Percentiles rank a stretch among this genome's conserved stretches.
Evolutionary conservation across 2,888 invertebrate species (phyloP).

Genomic region (Escarpia spicata): DNA sequence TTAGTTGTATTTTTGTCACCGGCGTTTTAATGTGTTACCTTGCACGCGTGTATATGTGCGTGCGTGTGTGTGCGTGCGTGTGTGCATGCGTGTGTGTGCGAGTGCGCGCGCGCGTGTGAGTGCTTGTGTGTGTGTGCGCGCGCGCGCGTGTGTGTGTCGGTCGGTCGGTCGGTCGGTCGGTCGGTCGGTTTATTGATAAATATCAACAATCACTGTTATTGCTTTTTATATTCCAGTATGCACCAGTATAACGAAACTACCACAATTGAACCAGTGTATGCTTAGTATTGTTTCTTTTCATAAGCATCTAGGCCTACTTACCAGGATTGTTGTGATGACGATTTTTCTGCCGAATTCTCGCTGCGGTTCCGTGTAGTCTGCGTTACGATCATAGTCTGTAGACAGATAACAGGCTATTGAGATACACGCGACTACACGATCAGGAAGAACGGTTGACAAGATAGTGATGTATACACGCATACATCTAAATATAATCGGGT

Average conservation of each 20-base stretch:
- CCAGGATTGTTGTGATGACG: conserved; percentile 10
- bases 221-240: no score
- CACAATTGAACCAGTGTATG: background rate
- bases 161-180: no score
- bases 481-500: background rate
- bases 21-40: no score
- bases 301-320: background rate
- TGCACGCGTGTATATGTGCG: no score
- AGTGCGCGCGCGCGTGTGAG: no score
- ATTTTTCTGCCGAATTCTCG: background rate
- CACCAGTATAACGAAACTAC: background rate
- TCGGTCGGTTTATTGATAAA: no score
- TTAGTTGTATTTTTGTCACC: no score
- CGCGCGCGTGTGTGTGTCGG: no score
- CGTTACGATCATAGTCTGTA: background rate
- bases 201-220: no score
- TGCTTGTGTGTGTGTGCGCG: no score
- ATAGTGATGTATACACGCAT: background rate
- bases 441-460: background rate
- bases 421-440: background rate
- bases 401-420: background rate
- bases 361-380: background rate
- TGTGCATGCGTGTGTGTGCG: no score
- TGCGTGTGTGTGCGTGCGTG: no score
- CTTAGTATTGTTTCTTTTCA: background rate